These are phyloP conservation scores for Stomatorhinus ivindoensis DNA, from an alignment of 2,113 vertebrate species.

Conservation along the genomic window DNA sequence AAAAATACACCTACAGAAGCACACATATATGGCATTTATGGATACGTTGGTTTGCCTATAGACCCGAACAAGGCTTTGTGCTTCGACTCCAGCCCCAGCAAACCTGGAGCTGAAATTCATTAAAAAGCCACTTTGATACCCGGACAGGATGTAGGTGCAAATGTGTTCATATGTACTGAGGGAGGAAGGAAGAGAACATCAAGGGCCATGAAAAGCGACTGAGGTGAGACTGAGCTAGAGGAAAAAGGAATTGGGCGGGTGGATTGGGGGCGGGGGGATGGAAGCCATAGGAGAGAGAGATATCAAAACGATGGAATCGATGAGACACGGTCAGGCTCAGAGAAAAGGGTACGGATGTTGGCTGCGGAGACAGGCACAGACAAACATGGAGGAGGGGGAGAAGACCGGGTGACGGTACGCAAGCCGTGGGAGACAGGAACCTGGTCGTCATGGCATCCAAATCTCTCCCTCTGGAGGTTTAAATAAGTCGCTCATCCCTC, in stretches of 20 bases:
- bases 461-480: not conserved
- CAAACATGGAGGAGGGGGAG: not conserved
- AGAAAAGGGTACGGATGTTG: not conserved
- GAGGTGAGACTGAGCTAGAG: not conserved
- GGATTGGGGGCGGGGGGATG: not conserved
- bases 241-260: not conserved
- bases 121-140: not conserved
- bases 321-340: not conserved
- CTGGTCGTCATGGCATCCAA: conserved; percentile 12
- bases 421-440: not conserved
- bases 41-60: not conserved
- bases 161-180: not conserved
- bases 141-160: not conserved
- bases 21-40: not conserved
- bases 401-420: not conserved
- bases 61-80: too few species aligned
- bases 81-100: not conserved
- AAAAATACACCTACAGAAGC: not conserved
- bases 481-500: not conserved
- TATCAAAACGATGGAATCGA: not conserved
- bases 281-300: not conserved
- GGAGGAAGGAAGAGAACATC: not conserved
- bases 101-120: not conserved
- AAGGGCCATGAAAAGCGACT: not conserved
- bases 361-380: not conserved